These are phyloP conservation scores for Tiphia femorata DNA, from an alignment of 2,888 invertebrate species.

Conservation along the genomic window DNA sequence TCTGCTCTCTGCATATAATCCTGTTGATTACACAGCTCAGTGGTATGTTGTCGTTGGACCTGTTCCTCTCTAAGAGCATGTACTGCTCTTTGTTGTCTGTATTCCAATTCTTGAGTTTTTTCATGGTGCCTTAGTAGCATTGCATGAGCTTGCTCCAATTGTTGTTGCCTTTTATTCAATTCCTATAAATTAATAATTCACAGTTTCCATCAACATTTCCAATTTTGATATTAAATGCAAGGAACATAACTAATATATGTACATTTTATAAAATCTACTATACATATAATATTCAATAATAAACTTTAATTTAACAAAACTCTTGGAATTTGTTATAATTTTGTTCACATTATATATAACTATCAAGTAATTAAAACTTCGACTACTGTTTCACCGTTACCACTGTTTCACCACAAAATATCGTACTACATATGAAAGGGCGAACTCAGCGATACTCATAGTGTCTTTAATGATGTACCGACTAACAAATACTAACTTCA, in stretches of 20 bases:
- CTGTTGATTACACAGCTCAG: slow-evolving; percentile 94
- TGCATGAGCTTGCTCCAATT: slow-evolving; percentile 93
- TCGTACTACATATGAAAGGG: too few relatives aligned
- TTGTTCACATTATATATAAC: background rate
- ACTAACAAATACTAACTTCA: slow-evolving; percentile 77
- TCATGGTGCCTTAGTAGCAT: slow-evolving; percentile 97
- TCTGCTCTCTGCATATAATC: slow-evolving; percentile 97
- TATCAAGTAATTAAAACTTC: too few relatives aligned
- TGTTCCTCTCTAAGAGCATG: slow-evolving; percentile 92
- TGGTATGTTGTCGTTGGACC: slow-evolving; percentile 90
- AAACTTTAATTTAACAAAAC: too few relatives aligned
- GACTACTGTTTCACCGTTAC: too few relatives aligned
- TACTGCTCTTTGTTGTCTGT: slow-evolving; percentile 94
- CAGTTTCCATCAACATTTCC: too few relatives aligned
- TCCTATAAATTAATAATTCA: slow-evolving; percentile 76
- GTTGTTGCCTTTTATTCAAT: slow-evolving; percentile 93
- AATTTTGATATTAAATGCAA: too few relatives aligned
- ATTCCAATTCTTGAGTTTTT: slow-evolving; percentile 95
- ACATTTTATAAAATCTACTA: too few relatives aligned
- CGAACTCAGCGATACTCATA: too few relatives aligned
- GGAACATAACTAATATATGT: too few relatives aligned
- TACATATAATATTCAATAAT: background rate
- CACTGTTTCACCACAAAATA: too few relatives aligned
- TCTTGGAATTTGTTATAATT: too few relatives aligned
- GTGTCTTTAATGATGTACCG: too few relatives aligned